phyloP scores from a whole-genome alignment of 2,797 vertebrate species.

The Acrossocheilus fasciatus region DNA sequence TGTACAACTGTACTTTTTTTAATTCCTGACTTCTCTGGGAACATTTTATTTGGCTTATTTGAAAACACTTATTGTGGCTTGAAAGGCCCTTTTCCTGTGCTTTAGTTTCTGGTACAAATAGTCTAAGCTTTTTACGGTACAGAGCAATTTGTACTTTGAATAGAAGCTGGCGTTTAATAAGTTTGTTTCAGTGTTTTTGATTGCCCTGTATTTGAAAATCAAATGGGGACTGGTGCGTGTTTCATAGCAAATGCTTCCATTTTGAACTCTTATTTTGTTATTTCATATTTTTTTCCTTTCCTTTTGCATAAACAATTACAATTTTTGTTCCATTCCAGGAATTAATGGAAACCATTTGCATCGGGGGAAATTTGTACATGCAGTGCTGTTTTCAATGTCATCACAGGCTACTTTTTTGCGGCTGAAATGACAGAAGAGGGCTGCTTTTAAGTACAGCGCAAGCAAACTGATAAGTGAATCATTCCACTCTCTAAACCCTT shows the following conservation, averaged over 20 bases:
- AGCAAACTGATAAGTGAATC: conserved; percentile 83
- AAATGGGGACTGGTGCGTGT: conserved; percentile 22
- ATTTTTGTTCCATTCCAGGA: conserved; percentile 70
- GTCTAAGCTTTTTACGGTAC: conserved; percentile 45
- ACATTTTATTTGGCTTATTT: conserved; percentile 29
- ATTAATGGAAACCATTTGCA: conserved; percentile 72
- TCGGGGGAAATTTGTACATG: conserved; percentile 79
- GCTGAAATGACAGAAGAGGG: conserved; percentile 80
- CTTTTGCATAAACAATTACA: conserved; percentile 75
- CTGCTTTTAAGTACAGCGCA: conserved; percentile 84
- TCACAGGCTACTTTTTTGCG: conserved; percentile 79
- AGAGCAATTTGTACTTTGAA: conserved; percentile 42
- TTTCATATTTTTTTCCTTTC: conserved; percentile 64
- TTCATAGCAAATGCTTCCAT: conserved; percentile 46
- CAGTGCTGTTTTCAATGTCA: conserved; percentile 82
- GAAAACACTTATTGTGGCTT: conserved; percentile 24
- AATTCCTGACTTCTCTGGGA: neutral
- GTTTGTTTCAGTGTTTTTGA: conserved; percentile 50
- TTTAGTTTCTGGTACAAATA: conserved; percentile 27
- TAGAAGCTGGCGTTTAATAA: conserved; percentile 33
- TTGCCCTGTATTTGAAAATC: conserved; percentile 51
- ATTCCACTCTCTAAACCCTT: conserved; percentile 83
- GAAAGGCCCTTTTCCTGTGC: neutral
- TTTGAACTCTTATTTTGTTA: conserved; percentile 53
- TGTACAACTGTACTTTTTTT: neutral